These are phyloP conservation scores for Shinisaurus crocodilurus DNA, from an alignment of 2,113 vertebrate species.

Conservation along the genomic window DNA sequence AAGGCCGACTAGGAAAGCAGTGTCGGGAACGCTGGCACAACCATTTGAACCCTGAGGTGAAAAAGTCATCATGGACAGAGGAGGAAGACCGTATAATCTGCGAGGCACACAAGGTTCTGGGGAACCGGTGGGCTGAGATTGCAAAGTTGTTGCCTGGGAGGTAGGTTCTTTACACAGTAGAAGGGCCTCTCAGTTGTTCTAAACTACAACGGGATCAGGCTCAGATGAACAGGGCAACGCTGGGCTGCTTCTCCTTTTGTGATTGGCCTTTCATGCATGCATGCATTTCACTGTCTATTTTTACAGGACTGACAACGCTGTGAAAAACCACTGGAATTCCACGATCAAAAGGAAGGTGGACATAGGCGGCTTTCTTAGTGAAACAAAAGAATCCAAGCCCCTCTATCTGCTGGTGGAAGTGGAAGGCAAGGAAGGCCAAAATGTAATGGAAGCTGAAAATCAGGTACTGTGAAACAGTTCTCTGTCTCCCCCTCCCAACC, in stretches of 20 bases:
- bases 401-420: slow-evolving; percentile 75
- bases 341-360: slow-evolving; percentile 97
- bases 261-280: neutral
- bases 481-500: neutral
- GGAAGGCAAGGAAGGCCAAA: slow-evolving; percentile 83
- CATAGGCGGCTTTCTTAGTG: slow-evolving; percentile 85
- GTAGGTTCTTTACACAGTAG: slow-evolving; percentile 67
- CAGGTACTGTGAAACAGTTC: slow-evolving; percentile 68
- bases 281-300: slow-evolving; percentile 1
- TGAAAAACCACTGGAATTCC: slow-evolving; percentile 99
- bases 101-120: slow-evolving; percentile 93
- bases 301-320: slow-evolving; percentile 94
- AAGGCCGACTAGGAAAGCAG: slow-evolving; percentile 95
- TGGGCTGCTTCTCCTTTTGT: neutral
- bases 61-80: slow-evolving; percentile 96
- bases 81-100: slow-evolving; percentile 97
- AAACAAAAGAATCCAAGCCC: slow-evolving; percentile 76
- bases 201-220: neutral
- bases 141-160: slow-evolving; percentile 96
- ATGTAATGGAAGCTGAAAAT: slow-evolving; percentile 22
- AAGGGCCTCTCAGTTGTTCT: neutral
- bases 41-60: slow-evolving; percentile 96
- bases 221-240: neutral
- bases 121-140: slow-evolving; percentile 98
- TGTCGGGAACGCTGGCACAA: slow-evolving; percentile 98